These are phyloP conservation scores for Paedocypris sp. DNA, from an alignment of 2,113 vertebrate genomes.

Conservation along the genomic window DNA sequence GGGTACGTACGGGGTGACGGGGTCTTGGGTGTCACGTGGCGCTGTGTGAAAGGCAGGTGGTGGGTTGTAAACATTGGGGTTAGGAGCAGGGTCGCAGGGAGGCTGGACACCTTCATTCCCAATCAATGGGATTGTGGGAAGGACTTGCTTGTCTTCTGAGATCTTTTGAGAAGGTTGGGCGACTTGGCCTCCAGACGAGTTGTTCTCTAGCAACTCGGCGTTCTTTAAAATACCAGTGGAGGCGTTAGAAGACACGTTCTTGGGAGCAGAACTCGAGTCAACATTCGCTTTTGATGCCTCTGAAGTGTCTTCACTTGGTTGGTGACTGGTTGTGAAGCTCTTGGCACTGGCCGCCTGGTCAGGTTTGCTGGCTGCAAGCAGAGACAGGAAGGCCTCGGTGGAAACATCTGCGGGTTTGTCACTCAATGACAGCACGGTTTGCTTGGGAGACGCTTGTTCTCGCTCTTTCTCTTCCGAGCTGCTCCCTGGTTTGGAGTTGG, in stretches of 20 bases:
- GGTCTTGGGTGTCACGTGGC: conserved; percentile 57
- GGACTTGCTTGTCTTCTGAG: conserved; percentile 43
- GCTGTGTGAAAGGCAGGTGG: conserved; percentile 50
- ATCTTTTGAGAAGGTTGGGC: conserved; percentile 34
- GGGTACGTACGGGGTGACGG: conserved; percentile 52
- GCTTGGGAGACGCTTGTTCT: conserved; percentile 40
- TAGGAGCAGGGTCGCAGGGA: conserved; percentile 46
- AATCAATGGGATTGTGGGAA: conserved; percentile 38
- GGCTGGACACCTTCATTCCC: conserved; percentile 43
- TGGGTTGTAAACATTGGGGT: conserved; percentile 52
- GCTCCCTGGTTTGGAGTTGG: conserved; percentile 31
- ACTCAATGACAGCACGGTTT: conserved; percentile 66
- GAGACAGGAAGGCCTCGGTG: conserved; percentile 80
- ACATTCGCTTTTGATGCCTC: conserved; percentile 44
- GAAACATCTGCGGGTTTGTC: conserved; percentile 91
- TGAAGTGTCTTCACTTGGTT: conserved; percentile 22
- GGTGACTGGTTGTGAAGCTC: conserved; percentile 2
- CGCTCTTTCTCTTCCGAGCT: conserved; percentile 43
- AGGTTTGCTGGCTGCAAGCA: conserved; percentile 60
- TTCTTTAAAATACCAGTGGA: conserved; percentile 73
- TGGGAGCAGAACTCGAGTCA: conserved; percentile 38
- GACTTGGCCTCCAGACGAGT: no score
- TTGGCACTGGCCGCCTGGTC: conserved; percentile 61
- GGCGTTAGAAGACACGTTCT: conserved; percentile 60
- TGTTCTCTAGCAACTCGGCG: background rate